Percentiles rank a stretch among this genome's conserved stretches.
Evolutionary conservation across 2,797 vertebrate species (phyloP).

Genomic region (Scleropages formosus): DNA sequence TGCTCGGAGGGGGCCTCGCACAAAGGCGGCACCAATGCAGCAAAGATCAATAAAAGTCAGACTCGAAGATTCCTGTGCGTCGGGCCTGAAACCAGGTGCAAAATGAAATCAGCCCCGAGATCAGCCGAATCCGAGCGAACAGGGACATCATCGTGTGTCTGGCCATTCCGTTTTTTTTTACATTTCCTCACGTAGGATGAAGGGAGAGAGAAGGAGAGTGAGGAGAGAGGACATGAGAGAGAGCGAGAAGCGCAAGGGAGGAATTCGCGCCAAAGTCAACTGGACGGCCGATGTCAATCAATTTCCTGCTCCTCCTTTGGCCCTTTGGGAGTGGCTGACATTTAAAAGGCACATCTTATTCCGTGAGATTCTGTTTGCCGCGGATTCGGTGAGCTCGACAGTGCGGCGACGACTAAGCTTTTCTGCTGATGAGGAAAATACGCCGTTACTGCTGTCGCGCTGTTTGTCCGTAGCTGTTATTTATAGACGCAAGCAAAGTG

Average conservation of each 20-base stretch:
- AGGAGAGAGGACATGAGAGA: constrained; percentile 26
- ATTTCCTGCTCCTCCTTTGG: constrained; percentile 70
- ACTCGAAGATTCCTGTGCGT: neutral
- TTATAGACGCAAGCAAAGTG: constrained; percentile 61
- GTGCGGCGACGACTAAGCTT: constrained; percentile 61
- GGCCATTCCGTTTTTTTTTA: neutral
- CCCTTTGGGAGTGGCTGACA: constrained; percentile 72
- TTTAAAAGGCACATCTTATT: constrained; percentile 77
- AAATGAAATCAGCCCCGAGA: neutral
- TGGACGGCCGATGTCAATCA: constrained; percentile 79
- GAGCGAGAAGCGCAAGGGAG: constrained; percentile 46
- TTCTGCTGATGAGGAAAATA: constrained; percentile 57
- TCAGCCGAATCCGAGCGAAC: neutral
- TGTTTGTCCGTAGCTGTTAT: constrained; percentile 52
- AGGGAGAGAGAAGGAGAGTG: constrained; percentile 24
- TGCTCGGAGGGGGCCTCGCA: neutral
- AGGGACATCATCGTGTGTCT: neutral
- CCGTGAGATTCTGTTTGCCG: constrained; percentile 56
- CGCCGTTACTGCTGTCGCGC: constrained; percentile 50
- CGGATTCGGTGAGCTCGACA: constrained; percentile 58
- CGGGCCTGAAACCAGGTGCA: neutral
- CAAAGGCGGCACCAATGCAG: neutral
- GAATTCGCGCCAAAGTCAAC: constrained; percentile 76
- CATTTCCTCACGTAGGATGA: neutral
- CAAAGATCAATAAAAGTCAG: neutral